Conservation (phyloP, 2,888 invertebrate species). For the Romanomermis culicivorax region DNA sequence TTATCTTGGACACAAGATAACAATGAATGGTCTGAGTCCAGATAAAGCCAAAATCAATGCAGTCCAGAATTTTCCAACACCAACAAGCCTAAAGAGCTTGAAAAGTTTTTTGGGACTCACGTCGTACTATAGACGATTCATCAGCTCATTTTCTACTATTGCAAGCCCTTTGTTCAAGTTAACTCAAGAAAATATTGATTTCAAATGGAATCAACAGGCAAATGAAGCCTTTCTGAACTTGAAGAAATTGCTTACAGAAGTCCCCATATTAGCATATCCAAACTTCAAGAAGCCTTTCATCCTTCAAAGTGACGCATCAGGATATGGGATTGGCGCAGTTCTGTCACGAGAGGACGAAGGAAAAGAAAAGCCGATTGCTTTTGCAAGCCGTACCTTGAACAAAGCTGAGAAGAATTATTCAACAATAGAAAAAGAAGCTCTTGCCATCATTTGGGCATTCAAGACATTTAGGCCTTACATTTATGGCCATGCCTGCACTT, state of each 20-base stretch:
- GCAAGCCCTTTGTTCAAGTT: constrained; percentile 1
- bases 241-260: constrained; percentile 2
- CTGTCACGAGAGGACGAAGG: not conserved
- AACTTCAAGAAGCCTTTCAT: constrained; percentile 7
- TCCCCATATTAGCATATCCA: constrained; percentile 8
- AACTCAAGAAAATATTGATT: not conserved
- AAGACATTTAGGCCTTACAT: constrained; percentile 8
- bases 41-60: not conserved
- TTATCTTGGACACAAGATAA: not conserved
- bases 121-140: constrained; percentile 3
- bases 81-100: not conserved
- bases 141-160: not conserved
- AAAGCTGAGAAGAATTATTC: constrained; percentile 12
- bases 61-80: not conserved
- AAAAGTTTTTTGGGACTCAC: constrained; percentile 3
- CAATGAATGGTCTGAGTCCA: not conserved
- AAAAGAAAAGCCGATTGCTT: constrained; percentile 9
- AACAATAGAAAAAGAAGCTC: constrained; percentile 10
- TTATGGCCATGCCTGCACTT: not conserved
- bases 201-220: constrained; percentile 3
- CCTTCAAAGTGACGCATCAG: constrained; percentile 6
- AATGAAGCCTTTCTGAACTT: constrained; percentile 6
- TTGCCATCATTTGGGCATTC: constrained; percentile 12
- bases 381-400: constrained; percentile 9
- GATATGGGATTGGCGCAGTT: not conserved